Percentiles rank a stretch among this genome's conserved stretches.
Conservation (phyloP, 2,888 invertebrate species). For the Sicus ferrugineus region DNA sequence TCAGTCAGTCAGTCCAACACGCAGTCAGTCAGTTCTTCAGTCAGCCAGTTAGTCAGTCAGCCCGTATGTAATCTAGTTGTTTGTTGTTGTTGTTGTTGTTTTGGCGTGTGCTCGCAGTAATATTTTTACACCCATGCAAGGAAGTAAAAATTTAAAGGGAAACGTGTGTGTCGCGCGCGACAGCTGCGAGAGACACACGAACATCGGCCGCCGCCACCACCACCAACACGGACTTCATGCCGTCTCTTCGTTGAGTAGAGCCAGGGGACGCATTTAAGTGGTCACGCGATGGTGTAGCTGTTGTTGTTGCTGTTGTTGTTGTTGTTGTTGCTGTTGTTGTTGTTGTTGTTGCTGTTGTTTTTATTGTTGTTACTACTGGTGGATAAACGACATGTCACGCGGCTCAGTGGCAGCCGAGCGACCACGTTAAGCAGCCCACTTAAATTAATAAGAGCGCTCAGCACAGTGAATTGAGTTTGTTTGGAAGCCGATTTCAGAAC, state of each 20-base stretch:
- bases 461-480: neutral
- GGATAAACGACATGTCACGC: too few relatives aligned
- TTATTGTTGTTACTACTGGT: neutral
- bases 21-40: too few relatives aligned
- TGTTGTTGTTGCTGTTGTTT: neutral
- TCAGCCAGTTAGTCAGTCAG: too few relatives aligned
- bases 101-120: slow-evolving; percentile 38
- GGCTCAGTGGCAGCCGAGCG: neutral
- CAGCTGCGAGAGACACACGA: neutral
- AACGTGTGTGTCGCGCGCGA: neutral
- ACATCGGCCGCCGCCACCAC: neutral
- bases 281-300: too few relatives aligned
- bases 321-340: neutral
- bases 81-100: too few relatives aligned
- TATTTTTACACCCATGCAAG: neutral
- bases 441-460: slow-evolving; percentile 6
- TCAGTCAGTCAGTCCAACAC: too few relatives aligned
- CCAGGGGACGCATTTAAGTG: too few relatives aligned
- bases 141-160: neutral
- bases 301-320: too few relatives aligned
- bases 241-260: too few relatives aligned
- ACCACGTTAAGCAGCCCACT: neutral
- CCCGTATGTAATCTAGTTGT: too few relatives aligned
- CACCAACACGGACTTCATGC: too few relatives aligned
- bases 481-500: slow-evolving; percentile 1